Base-by-base conservation (phyloP, 2,888 invertebrate genomes). In the Archips xylosteana region DNA sequence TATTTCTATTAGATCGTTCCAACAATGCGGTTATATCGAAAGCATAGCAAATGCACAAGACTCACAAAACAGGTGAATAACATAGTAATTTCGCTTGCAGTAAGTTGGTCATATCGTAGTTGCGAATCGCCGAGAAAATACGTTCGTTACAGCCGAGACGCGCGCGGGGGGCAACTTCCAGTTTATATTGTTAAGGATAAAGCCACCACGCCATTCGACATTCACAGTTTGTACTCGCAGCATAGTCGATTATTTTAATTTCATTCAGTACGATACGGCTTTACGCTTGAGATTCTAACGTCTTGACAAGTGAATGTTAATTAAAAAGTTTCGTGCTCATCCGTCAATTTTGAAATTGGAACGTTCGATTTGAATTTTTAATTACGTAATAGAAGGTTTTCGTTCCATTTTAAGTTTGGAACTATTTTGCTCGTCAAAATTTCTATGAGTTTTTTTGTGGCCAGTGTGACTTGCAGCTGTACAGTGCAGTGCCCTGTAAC, bases 141-240 rank as follows among this genome's bases (percentile, higher is more conserved):
- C 70, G 60, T 60, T 71, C 59, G 49, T 78, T 76, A 77, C 75
- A 71, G 79, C 78, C 74, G 78, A 71, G 81, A 78, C 57, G 72
- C 39, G 87, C 82, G 89, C n/a, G n/a, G 89, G 89, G 90, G 86
- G 83, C 81, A 85, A 84, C 79, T 80, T 78, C 80, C 79, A 81
- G 82, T 86, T 88, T 88, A 91, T 88, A 90, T 83, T 85, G 83
- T 85, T 85, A 85, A 81, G 83, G 85, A 81, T 77, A 78, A 82
- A 77, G 81, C 75, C 77, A 75, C 73, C 79, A 76, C 83, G 86
- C 78, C 90, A 91, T 81, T 91, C 87, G 85, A 79, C 83, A 82
- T 79, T 82, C 79, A 83, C 71, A 84, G 79, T 82, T 85, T 82
- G 80, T 78, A 85, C 85, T 80, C 80, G 79, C 69, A 77, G 82